Conservation (phyloP, 2,888 invertebrate genomes). For the Sepioteuthis lessoniana region DNA sequence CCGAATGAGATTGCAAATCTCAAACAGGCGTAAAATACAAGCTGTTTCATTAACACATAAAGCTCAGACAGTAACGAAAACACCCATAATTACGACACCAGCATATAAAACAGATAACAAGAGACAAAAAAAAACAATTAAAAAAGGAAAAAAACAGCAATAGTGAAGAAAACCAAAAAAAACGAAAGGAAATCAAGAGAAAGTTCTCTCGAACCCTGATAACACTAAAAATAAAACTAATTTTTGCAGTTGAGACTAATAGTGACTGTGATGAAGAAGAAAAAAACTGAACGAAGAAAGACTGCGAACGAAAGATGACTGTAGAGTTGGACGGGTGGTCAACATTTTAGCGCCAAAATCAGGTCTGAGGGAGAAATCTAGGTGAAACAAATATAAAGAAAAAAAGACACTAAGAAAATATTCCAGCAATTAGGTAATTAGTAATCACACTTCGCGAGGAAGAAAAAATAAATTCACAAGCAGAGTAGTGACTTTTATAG, state of each 20-base stretch:
- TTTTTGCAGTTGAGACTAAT: not conserved
- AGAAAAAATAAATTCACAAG: not conserved
- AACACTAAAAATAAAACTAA: not conserved
- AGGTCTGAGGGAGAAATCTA: not conserved
- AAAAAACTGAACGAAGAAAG: not conserved
- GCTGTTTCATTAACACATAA: conserved; percentile 9
- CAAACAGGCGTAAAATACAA: not conserved
- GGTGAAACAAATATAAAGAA: not conserved
- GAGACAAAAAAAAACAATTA: not conserved
- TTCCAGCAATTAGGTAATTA: not conserved
- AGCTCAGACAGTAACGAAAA: not conserved
- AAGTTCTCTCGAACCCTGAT: not conserved
- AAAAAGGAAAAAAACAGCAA: not conserved
- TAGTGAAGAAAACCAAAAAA: not conserved
- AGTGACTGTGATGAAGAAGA: not conserved
- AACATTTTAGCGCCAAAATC: not conserved
- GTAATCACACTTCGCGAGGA: not conserved
- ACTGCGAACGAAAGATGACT: not conserved
- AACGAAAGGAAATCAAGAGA: not conserved
- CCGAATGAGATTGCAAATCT: conserved; percentile 20
- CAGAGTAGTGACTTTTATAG: not conserved
- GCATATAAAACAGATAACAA: not conserved
- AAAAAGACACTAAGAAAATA: not conserved
- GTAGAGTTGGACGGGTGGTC: not conserved
- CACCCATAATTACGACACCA: conserved; percentile 4